Percentiles rank a stretch among this genome's conserved stretches.
phyloP scores from a whole-genome alignment of 2,888 invertebrate genomes.

The Tetramorium bicarinatum region DNA sequence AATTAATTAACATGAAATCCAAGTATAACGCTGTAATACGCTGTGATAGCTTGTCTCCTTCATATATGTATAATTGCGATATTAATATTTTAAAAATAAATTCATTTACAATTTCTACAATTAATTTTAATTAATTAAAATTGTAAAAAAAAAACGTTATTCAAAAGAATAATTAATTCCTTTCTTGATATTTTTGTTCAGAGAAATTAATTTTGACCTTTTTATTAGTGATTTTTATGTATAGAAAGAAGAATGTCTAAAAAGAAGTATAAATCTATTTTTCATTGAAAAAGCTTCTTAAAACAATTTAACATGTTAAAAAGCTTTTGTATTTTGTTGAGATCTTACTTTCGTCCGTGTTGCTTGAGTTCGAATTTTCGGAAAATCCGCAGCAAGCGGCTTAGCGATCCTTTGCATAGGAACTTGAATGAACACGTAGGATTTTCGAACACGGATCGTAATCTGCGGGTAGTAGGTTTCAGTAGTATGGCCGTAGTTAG shows the following conservation, averaged over 20 bases:
- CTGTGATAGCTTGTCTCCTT: neutral
- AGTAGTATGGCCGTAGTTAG: slow-evolving; percentile 23
- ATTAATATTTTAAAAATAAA: neutral
- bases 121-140: neutral
- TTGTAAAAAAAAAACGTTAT: neutral
- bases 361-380: slow-evolving; percentile 36
- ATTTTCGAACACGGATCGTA: slow-evolving; percentile 51
- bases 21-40: neutral
- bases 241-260: neutral
- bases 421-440: slow-evolving; percentile 53
- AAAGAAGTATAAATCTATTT: neutral
- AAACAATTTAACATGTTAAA: neutral
- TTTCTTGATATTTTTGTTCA: neutral
- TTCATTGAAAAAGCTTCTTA: neutral
- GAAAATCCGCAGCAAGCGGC: slow-evolving; percentile 45
- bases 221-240: neutral
- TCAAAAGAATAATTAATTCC: neutral
- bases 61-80: neutral
- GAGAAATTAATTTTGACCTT: neutral
- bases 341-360: slow-evolving; percentile 11
- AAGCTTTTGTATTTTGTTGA: slow-evolving; percentile 1
- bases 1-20: slow-evolving; percentile 40
- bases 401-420: slow-evolving; percentile 35
- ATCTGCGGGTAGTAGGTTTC: slow-evolving; percentile 47
- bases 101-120: neutral